Evolutionary conservation across 2,888 invertebrate genomes (phyloP), one percentile per base, ranked within the genome.

Genomic region (Tiliacea aurago): DNA sequence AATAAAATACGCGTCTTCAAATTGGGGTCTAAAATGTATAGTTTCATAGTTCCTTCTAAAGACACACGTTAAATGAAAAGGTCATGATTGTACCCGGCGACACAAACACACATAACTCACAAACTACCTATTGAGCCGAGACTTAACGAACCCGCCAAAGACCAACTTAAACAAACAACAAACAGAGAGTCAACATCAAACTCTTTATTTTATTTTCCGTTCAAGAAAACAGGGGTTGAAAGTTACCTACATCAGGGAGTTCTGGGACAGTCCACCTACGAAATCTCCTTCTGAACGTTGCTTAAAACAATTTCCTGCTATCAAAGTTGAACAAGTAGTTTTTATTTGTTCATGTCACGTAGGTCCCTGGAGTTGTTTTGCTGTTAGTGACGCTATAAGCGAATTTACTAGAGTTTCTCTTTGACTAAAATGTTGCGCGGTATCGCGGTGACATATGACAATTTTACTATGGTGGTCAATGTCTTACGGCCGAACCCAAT

Each of bases 261-360:
- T 84, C 73, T 71, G 87, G 86, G 90, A 88, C 86, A 74, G 86
- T 90, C 91, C 91, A 90, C 90, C 91, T 88, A 89, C 91, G 84
- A 91, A 93, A 93, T 93, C 93, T 92, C 87, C 89, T 88, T 89
- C 91, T 90, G 89, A 88, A 89, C 91, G 90, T 91, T 88, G 79
- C 92, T 93, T 93, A 92, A 94, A 93, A 93, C 94, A 94, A 94
- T 94, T 94, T 93, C 91, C 91, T 89, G 87, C 92, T 91, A 93
- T 93, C 92, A 93, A 93, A 94, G 91, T 93, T 92, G 91, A 90
- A 88, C 89, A 84, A 87, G 90, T 90, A 91, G 93, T 93, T 93
- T 92, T 93, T 93, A 92, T 93, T 93, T 93, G 92, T 93, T 93
- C 93, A 87, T 87, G 89, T 91, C 93, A 93, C 93, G 93, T 93